Conservation (phyloP, 2,797 vertebrate species). For the Cichlasoma orientale region DNA sequence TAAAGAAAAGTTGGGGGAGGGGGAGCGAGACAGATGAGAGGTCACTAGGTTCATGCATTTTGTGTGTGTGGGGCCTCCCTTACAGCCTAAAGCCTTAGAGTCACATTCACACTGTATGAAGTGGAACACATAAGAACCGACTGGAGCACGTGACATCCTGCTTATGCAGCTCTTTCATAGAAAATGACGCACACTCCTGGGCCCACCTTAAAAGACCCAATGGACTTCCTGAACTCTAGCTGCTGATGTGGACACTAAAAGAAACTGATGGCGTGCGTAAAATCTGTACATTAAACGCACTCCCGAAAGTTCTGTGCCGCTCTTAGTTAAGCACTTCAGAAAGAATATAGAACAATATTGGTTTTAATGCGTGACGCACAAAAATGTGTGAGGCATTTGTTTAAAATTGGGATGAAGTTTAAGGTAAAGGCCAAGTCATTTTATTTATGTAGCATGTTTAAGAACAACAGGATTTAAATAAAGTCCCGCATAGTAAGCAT, state of each 20-base stretch:
- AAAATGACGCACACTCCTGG: slow-evolving; percentile 1
- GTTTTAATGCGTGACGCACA: too few species aligned
- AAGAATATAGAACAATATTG: not conserved
- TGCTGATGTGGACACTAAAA: not conserved
- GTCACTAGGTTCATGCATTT: slow-evolving; percentile 48
- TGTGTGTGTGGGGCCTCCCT: slow-evolving; percentile 14
- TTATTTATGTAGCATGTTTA: not conserved
- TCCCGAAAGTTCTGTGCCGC: not conserved
- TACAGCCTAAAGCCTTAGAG: slow-evolving; percentile 19
- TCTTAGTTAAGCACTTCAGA: not conserved
- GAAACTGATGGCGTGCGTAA: not conserved
- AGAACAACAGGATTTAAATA: not conserved
- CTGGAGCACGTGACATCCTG: slow-evolving; percentile 16
- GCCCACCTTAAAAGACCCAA: slow-evolving; percentile 14
- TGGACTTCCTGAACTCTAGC: not conserved
- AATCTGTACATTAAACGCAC: not conserved
- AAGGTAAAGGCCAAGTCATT: not conserved
- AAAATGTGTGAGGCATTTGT: too few species aligned
- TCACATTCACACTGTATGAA: slow-evolving; percentile 29
- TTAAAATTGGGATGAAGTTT: rapidly evolving
- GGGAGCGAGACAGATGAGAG: slow-evolving; percentile 1
- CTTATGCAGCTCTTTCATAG: slow-evolving; percentile 28
- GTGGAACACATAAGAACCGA: slow-evolving; percentile 10
- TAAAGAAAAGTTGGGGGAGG: not conserved
- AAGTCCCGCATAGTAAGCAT: not conserved